A percentile compares a stretch with the other conserved stretches of the same genome.
Evolutionary conservation across 2,113 vertebrate species (phyloP).

Genomic region (Protobothrops flavoviridis): DNA sequence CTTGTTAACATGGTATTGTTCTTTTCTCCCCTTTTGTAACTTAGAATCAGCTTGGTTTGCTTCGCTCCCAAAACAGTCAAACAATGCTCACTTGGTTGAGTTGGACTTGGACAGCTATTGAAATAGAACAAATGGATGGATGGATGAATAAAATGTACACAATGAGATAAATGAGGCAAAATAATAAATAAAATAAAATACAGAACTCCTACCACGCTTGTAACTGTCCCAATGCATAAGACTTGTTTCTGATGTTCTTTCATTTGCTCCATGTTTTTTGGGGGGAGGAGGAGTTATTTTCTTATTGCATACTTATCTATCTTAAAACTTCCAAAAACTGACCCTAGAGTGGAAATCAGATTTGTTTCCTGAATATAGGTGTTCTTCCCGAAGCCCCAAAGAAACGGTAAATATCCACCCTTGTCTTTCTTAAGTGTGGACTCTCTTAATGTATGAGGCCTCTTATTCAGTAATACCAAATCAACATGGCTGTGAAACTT

Average conservation of each 20-base stretch:
- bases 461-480: neutral
- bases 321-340: neutral
- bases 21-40: neutral
- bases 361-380: neutral
- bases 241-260: neutral
- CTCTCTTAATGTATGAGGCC: neutral
- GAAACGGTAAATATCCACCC: neutral
- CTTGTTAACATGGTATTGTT: neutral
- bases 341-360: neutral
- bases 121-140: too few relatives aligned
- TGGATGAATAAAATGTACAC: neutral
- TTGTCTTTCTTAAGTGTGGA: neutral
- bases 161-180: neutral
- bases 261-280: neutral
- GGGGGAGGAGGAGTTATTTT: neutral
- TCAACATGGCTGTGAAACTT: neutral
- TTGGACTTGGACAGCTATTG: neutral
- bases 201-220: neutral
- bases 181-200: neutral
- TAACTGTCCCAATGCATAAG: neutral
- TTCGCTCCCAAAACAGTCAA: neutral
- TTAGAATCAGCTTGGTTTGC: neutral
- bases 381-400: neutral
- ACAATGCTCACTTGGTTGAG: neutral
- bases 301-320: neutral